Evolutionary conservation across 2,797 vertebrate species (phyloP).

Genomic region (Iguana delicatissima): DNA sequence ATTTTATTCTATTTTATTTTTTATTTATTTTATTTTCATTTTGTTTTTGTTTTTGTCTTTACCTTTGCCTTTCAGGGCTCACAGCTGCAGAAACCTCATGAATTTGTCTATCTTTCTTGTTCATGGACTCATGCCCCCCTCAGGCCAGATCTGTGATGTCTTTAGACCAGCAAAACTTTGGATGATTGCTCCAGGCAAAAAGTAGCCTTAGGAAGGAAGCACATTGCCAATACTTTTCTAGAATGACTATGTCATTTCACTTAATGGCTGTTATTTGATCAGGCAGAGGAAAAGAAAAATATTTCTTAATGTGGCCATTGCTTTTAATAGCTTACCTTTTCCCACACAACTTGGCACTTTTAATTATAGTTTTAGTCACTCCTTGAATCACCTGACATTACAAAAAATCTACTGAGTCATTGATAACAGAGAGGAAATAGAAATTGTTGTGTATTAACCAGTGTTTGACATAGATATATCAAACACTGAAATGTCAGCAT

Average conservation of each 20-base stretch:
- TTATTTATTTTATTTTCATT: too few species aligned
- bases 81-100: not conserved
- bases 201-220: slow-evolving; percentile 42
- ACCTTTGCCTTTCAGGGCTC: slow-evolving; percentile 20
- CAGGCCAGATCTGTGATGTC: slow-evolving; percentile 7
- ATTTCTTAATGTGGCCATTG: not conserved
- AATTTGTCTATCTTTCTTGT: slow-evolving; percentile 39
- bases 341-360: slow-evolving; percentile 26
- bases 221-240: slow-evolving; percentile 13
- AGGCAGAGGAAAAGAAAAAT: slow-evolving; percentile 3
- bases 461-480: not conserved
- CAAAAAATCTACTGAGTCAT: slow-evolving; percentile 8
- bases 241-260: slow-evolving; percentile 7
- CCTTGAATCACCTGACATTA: slow-evolving; percentile 9
- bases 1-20: not conserved
- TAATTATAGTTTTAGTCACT: slow-evolving; percentile 36
- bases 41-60: slow-evolving; percentile 7
- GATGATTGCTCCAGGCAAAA: slow-evolving; percentile 24
- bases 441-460: not conserved
- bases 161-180: slow-evolving; percentile 15
- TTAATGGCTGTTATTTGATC: slow-evolving; percentile 54
- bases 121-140: slow-evolving; percentile 15
- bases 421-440: slow-evolving; percentile 4
- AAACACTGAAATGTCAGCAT: not conserved
- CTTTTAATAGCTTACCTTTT: slow-evolving; percentile 20